phyloP scores from a whole-genome alignment of 2,113 vertebrate genomes.

The Lampris incognitus region DNA sequence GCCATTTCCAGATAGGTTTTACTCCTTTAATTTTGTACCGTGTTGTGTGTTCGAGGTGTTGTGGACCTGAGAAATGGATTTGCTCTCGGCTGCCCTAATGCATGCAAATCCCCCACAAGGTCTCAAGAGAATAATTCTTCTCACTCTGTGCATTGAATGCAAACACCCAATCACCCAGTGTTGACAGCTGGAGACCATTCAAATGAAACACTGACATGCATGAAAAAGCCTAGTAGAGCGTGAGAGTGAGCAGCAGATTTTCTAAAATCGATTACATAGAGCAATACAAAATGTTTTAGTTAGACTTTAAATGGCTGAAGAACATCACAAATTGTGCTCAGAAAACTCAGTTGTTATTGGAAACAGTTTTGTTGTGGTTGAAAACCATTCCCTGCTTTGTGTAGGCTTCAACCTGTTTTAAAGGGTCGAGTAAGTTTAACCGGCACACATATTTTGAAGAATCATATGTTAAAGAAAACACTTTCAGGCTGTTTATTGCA shows the following conservation, averaged over 20 bases:
- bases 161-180: slow-evolving; percentile 61
- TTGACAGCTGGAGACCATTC: slow-evolving; percentile 65
- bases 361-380: too few relatives aligned
- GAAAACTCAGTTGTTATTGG: not conserved
- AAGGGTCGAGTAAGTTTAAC: too few relatives aligned
- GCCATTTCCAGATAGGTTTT: slow-evolving; percentile 35
- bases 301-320: slow-evolving; percentile 22
- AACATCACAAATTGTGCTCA: not conserved
- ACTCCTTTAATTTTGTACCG: slow-evolving; percentile 31
- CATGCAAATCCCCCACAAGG: slow-evolving; percentile 75
- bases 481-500: too few relatives aligned
- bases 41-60: slow-evolving; percentile 23
- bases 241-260: slow-evolving; percentile 46
- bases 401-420: too few relatives aligned
- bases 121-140: slow-evolving; percentile 73
- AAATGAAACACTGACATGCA: slow-evolving; percentile 51
- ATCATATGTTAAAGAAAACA: too few relatives aligned
- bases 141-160: slow-evolving; percentile 65
- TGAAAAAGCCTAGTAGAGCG: slow-evolving; percentile 50
- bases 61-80: slow-evolving; percentile 69
- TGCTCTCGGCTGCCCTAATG: slow-evolving; percentile 69
- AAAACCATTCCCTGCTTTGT: too few relatives aligned
- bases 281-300: slow-evolving; percentile 32
- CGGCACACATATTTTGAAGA: too few relatives aligned
- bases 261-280: slow-evolving; percentile 48